These are phyloP conservation scores for Orius insidiosus DNA, from an alignment of 1,140 invertebrate species.

Conservation along the genomic window DNA sequence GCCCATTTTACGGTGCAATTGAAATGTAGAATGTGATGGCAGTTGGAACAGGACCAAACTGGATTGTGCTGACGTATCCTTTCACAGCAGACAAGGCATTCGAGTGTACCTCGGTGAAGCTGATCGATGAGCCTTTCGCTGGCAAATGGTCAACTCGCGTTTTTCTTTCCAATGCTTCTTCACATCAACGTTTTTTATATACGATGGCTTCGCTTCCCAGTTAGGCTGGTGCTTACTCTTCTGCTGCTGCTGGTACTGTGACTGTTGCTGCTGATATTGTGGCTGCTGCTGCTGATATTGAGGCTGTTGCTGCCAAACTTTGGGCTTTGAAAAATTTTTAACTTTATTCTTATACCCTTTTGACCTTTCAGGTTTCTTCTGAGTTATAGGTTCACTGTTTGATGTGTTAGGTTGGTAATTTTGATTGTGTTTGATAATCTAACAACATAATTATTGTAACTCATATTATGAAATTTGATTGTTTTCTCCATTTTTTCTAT, in stretches of 20 bases:
- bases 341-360: too few relatives aligned
- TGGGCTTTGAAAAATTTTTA: too few relatives aligned
- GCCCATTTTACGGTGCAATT: constrained; percentile 83
- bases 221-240: neutral
- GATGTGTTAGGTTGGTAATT: too few relatives aligned
- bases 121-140: constrained; percentile 66
- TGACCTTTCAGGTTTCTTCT: too few relatives aligned
- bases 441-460: too few relatives aligned
- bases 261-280: neutral
- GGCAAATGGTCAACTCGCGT: constrained; percentile 21
- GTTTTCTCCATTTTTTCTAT: too few relatives aligned
- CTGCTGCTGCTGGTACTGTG: neutral
- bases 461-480: too few relatives aligned
- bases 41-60: constrained; percentile 80
- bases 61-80: constrained; percentile 45
- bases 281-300: neutral
- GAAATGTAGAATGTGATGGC: constrained; percentile 81
- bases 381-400: too few relatives aligned
- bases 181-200: neutral
- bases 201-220: neutral
- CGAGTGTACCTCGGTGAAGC: constrained; percentile 53
- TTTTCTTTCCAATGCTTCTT: neutral
- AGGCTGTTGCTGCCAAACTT: neutral
- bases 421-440: too few relatives aligned
- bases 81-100: constrained; percentile 89